A percentile compares a stretch with the other conserved stretches of the same genome.
Evolutionary conservation across 1,140 invertebrate species (phyloP).

Genomic region (Lethrus apterus): DNA sequence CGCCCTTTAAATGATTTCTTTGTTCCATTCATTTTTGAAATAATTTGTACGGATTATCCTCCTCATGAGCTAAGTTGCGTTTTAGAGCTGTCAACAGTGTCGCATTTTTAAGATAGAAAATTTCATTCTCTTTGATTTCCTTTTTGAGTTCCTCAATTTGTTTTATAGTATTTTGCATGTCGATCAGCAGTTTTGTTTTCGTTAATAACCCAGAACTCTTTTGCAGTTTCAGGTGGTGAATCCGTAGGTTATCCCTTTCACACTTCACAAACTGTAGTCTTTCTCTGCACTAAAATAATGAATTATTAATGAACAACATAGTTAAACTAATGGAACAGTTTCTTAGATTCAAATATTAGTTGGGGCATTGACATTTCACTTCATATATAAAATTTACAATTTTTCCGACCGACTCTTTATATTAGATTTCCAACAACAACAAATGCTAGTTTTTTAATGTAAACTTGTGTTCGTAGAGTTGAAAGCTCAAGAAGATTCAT

Average conservation of each 20-base stretch:
- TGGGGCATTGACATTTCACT: not conserved
- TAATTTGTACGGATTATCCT: no score
- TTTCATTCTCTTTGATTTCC: not conserved
- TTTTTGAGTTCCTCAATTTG: slow-evolving; percentile 4
- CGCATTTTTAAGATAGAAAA: not conserved
- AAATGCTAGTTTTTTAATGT: no score
- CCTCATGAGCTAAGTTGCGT: slow-evolving; percentile 6
- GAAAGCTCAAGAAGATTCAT: not conserved
- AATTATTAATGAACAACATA: no score
- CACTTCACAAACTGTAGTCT: slow-evolving; percentile 8
- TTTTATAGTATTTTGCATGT: slow-evolving; percentile 14
- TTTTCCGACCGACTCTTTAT: not conserved
- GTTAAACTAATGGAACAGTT: no score
- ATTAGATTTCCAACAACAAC: not conserved
- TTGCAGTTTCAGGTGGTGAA: slow-evolving; percentile 1
- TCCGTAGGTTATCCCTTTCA: slow-evolving; percentile 10
- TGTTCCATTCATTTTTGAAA: no score
- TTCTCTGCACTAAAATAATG: slow-evolving; percentile 15
- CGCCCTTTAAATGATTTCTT: no score
- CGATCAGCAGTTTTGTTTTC: slow-evolving; percentile 11
- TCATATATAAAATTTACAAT: not conserved
- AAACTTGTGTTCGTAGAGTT: no score
- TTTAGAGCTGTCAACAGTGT: slow-evolving; percentile 6
- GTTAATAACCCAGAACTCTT: slow-evolving; percentile 16
- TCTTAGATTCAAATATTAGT: no score